Evolutionary conservation across 1,140 invertebrate species (phyloP).

Genomic region (Heliconius melpomene): DNA sequence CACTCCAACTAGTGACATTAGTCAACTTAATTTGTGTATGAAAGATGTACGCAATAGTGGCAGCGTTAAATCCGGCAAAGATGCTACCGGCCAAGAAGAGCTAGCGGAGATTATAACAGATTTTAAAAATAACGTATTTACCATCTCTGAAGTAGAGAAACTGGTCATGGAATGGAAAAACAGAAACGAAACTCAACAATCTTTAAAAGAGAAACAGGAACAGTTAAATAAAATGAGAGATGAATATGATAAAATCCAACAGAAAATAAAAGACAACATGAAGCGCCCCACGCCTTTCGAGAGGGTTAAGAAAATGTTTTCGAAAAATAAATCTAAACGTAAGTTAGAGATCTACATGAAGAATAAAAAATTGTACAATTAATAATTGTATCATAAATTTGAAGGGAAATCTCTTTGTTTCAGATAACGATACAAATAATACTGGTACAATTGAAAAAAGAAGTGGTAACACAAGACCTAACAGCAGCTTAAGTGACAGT

Average conservation of each 20-base stretch:
- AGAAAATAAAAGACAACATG: slow-evolving; percentile 86
- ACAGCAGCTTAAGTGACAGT: slow-evolving; percentile 71
- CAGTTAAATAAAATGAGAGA: slow-evolving; percentile 89
- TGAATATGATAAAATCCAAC: slow-evolving; percentile 91
- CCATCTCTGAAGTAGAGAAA: slow-evolving; percentile 91
- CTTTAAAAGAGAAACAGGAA: slow-evolving; percentile 91
- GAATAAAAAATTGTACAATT: neutral
- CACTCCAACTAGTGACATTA: slow-evolving; percentile 75
- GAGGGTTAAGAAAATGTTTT: slow-evolving; percentile 89
- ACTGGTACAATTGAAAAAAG: slow-evolving; percentile 72
- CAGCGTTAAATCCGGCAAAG: slow-evolving; percentile 72
- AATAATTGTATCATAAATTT: neutral
- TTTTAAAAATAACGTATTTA: slow-evolving; percentile 93
- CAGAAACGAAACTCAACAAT: slow-evolving; percentile 92
- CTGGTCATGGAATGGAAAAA: slow-evolving; percentile 92
- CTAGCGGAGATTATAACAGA: slow-evolving; percentile 93
- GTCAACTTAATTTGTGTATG: slow-evolving; percentile 73
- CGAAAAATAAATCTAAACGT: slow-evolving; percentile 78
- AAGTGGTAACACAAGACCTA: slow-evolving; percentile 71
- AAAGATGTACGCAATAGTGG: slow-evolving; percentile 68
- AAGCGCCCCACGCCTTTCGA: slow-evolving; percentile 90
- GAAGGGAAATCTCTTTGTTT: slow-evolving; percentile 36
- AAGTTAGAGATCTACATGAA: slow-evolving; percentile 39
- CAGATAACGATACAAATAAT: slow-evolving; percentile 61
- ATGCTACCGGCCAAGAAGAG: slow-evolving; percentile 85